These are phyloP conservation scores for Cheilosia vernalis DNA, from an alignment of 2,888 invertebrate species.

Conservation along the genomic window DNA sequence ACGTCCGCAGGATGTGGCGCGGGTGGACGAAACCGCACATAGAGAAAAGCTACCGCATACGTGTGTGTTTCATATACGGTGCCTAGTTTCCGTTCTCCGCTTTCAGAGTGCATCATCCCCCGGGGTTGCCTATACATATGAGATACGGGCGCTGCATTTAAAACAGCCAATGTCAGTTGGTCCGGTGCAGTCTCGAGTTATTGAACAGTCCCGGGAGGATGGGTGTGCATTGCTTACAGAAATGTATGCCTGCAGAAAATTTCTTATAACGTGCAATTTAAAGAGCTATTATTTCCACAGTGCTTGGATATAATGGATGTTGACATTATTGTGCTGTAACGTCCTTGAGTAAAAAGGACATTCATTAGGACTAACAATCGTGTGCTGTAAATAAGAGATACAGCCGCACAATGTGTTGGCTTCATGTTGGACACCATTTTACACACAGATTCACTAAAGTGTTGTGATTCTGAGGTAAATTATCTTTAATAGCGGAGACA, in stretches of 20 bases:
- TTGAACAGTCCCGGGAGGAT: slow-evolving; percentile 55
- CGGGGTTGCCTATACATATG: slow-evolving; percentile 1
- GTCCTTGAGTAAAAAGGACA: slow-evolving; percentile 73
- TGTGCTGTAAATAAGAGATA: not conserved
- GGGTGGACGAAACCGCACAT: slow-evolving; percentile 22
- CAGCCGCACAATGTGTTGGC: slow-evolving; percentile 6
- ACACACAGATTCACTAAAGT: slow-evolving; percentile 47
- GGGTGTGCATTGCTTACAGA: slow-evolving; percentile 65
- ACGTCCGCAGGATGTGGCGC: slow-evolving; percentile 51
- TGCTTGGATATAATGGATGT: slow-evolving; percentile 73
- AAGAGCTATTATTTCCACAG: slow-evolving; percentile 73
- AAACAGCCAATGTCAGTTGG: slow-evolving; percentile 42
- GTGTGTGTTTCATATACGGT: slow-evolving; percentile 17
- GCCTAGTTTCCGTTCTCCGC: slow-evolving; percentile 31
- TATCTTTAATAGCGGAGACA: slow-evolving; percentile 26
- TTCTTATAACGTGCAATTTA: slow-evolving; percentile 73
- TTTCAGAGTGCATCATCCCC: slow-evolving; percentile 26
- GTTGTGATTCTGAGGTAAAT: slow-evolving; percentile 31
- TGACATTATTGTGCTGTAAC: slow-evolving; percentile 73
- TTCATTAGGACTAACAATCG: slow-evolving; percentile 67
- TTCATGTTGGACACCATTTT: slow-evolving; percentile 38
- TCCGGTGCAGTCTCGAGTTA: slow-evolving; percentile 60
- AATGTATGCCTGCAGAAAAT: slow-evolving; percentile 68
- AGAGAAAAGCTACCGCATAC: slow-evolving; percentile 22
- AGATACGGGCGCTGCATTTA: slow-evolving; percentile 25